Conservation (phyloP, 2,797 vertebrate species). For the Serranus cabrilla region DNA sequence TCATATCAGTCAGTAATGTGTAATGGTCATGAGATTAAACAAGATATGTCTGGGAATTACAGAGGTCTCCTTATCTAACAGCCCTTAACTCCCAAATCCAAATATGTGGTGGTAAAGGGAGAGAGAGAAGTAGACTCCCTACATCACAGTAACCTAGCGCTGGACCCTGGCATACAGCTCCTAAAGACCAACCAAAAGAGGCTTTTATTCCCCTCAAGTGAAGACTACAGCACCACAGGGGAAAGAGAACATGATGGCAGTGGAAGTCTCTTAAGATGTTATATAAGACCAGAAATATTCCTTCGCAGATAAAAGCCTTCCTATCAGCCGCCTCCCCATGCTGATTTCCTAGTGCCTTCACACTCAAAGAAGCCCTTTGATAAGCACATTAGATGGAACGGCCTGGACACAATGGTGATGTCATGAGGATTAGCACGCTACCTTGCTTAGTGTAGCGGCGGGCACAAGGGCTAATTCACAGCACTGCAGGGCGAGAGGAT, state of each 20-base stretch:
- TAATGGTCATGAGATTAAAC: constrained; percentile 76
- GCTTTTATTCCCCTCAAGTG: constrained; percentile 73
- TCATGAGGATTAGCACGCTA: constrained; percentile 84
- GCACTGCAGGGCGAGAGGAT: constrained; percentile 55
- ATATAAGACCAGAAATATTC: constrained; percentile 81
- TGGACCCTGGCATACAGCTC: constrained; percentile 36
- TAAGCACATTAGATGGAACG: constrained; percentile 85
- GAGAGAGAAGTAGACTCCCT: constrained; percentile 27
- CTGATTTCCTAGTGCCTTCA: constrained; percentile 77
- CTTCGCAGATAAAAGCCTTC: constrained; percentile 83
- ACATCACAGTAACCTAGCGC: constrained; percentile 44
- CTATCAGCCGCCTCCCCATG: constrained; percentile 77
- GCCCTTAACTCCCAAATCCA: constrained; percentile 47
- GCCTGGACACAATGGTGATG: constrained; percentile 84
- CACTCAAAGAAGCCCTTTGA: constrained; percentile 83
- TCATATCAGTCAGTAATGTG: constrained; percentile 74
- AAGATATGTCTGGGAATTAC: constrained; percentile 76
- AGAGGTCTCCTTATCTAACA: constrained; percentile 59
- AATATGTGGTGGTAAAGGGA: constrained; percentile 42
- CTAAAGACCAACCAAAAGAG: constrained; percentile 64
- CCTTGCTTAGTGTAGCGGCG: constrained; percentile 73
- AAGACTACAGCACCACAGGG: constrained; percentile 61
- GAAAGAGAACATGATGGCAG: constrained; percentile 61
- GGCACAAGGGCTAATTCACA: constrained; percentile 76
- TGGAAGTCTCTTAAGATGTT: constrained; percentile 81